Evolutionary conservation across 1,140 invertebrate genomes (phyloP).

Genomic region (Drosophila aff.): DNA sequence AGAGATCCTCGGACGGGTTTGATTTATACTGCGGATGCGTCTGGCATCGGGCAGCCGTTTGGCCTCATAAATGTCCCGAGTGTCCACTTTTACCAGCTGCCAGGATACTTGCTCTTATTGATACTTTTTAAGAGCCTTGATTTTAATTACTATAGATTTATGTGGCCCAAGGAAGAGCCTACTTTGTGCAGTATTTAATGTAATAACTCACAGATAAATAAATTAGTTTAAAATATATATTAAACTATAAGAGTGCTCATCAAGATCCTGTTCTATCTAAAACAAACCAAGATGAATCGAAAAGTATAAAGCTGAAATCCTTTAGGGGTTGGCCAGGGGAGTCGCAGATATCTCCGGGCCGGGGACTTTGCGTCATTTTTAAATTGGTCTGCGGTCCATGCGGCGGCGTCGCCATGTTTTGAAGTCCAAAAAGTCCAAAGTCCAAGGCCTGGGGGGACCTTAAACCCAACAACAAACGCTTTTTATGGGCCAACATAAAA

Average conservation of each 20-base stretch:
- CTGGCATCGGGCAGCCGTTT: slow-evolving; percentile 54
- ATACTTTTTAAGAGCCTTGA: background rate
- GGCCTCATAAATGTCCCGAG: slow-evolving; percentile 47
- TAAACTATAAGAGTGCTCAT: too few species aligned
- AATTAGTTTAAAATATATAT: too few species aligned
- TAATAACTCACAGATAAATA: background rate
- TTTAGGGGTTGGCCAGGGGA: background rate
- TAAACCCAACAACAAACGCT: slow-evolving; percentile 49
- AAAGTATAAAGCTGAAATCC: background rate
- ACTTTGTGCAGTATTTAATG: background rate
- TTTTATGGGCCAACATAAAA: slow-evolving; percentile 61
- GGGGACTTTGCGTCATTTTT: slow-evolving; percentile 27
- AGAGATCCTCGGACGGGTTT: slow-evolving; percentile 44
- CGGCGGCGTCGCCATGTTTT: slow-evolving; percentile 46
- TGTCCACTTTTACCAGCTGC: slow-evolving; percentile 30
- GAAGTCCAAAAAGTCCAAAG: slow-evolving; percentile 4
- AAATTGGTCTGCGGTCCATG: slow-evolving; percentile 60
- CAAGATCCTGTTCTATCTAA: too few species aligned
- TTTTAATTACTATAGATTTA: slow-evolving; percentile 3
- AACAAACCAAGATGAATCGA: background rate
- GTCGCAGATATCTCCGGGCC: background rate
- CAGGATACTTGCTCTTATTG: background rate
- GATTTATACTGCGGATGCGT: slow-evolving; percentile 80
- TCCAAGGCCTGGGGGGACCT: background rate
- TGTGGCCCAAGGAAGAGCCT: background rate